Evolutionary conservation across 2,888 invertebrate genomes (phyloP).

Genomic region (Tipula vernalis): DNA sequence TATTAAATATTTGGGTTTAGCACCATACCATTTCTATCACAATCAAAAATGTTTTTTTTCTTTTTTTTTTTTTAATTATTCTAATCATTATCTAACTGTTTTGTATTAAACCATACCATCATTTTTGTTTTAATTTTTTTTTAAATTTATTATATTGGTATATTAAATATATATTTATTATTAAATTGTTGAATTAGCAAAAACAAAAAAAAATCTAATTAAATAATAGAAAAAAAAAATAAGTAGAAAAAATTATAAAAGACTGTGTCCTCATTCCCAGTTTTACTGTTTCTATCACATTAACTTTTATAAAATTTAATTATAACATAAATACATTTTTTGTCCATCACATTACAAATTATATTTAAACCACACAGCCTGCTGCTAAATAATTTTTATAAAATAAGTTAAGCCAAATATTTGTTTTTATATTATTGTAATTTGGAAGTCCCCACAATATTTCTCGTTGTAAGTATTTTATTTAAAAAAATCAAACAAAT

Average conservation of each 20-base stretch:
- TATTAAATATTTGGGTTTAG: conserved; percentile 31
- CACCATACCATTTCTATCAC: conserved; percentile 29
- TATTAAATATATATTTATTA: not conserved
- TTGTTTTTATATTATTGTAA: not conserved
- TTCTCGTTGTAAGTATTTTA: not conserved
- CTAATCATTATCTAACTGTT: not conserved
- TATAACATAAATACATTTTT: not conserved
- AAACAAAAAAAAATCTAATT: not conserved
- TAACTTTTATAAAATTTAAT: not conserved
- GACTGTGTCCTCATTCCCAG: not conserved
- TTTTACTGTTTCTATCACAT: not conserved
- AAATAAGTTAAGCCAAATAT: not conserved
- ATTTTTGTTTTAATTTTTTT: conserved; percentile 6
- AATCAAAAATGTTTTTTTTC: conserved; percentile 17
- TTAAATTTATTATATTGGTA: not conserved
- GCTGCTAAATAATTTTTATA: not conserved
- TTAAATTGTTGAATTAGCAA: not conserved
- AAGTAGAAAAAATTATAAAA: not conserved
- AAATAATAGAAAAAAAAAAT: not conserved
- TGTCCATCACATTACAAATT: not conserved
- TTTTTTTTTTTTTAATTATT: not conserved
- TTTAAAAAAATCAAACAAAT: not conserved
- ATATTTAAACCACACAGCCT: not conserved
- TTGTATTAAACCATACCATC: not conserved
- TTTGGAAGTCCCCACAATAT: not conserved